Evolutionary conservation across 1,140 invertebrate species (phyloP).

Genomic region (Drosophila jambulina): DNA sequence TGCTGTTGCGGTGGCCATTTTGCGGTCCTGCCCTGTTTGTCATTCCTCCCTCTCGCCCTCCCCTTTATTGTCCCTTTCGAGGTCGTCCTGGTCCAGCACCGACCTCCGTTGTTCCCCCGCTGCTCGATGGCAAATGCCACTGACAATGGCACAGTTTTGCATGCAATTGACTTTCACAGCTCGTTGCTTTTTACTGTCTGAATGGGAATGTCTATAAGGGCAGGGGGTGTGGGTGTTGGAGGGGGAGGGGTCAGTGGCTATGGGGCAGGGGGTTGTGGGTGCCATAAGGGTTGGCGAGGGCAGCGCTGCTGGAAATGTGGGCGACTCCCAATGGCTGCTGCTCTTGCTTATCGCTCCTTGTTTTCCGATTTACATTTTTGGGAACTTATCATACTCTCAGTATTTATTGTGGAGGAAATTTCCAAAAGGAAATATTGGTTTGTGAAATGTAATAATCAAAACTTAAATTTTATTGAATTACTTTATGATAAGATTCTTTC

Average conservation of each 20-base stretch:
- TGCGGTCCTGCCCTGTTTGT: slow-evolving; percentile 69
- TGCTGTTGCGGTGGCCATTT: slow-evolving; percentile 75
- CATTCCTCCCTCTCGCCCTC: slow-evolving; percentile 9
- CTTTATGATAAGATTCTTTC: too few relatives aligned
- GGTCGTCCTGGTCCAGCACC: slow-evolving; percentile 54
- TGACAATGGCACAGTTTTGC: slow-evolving; percentile 82
- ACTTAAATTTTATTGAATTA: not conserved
- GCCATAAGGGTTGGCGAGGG: not conserved
- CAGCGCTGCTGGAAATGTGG: slow-evolving; percentile 11
- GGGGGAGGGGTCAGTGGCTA: not conserved
- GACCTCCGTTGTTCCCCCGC: slow-evolving; percentile 12
- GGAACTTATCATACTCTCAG: slow-evolving; percentile 29
- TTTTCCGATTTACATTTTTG: slow-evolving; percentile 36
- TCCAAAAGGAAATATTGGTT: not conserved
- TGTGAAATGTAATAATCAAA: not conserved
- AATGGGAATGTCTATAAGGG: slow-evolving; percentile 50
- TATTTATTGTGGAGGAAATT: slow-evolving; percentile 8
- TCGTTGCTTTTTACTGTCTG: slow-evolving; percentile 79
- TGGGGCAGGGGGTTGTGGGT: slow-evolving; percentile 23
- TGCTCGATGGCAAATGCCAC: slow-evolving; percentile 53
- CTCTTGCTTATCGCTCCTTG: slow-evolving; percentile 33
- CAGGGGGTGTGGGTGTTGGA: slow-evolving; percentile 4
- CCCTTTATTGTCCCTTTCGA: slow-evolving; percentile 56
- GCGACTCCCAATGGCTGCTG: not conserved
- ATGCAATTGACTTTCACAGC: slow-evolving; percentile 83